These are phyloP conservation scores for Aphaenogaster rudis DNA, from an alignment of 1,140 invertebrate species.

Conservation along the genomic window DNA sequence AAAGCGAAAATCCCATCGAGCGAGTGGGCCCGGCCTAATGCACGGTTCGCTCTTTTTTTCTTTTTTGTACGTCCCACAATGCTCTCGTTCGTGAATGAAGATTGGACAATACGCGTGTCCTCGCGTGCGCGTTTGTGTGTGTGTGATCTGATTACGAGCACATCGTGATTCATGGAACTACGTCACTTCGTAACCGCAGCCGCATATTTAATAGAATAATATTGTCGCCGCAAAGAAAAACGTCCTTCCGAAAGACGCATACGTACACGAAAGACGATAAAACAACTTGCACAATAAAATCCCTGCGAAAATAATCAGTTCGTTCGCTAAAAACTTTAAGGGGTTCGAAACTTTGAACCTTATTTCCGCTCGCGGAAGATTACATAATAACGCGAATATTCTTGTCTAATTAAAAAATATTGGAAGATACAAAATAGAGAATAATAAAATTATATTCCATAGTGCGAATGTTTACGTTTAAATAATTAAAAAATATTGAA, in stretches of 20 bases:
- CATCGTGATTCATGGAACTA: conserved; percentile 52
- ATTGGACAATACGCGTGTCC: conserved; percentile 37
- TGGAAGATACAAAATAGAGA: neutral
- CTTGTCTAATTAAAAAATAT: neutral
- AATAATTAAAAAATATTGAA: neutral
- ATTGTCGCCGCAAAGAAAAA: neutral
- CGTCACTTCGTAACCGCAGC: conserved; percentile 30
- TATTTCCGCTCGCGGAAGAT: neutral
- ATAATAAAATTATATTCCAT: neutral
- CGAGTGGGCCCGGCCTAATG: conserved; percentile 5
- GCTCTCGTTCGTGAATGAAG: conserved; percentile 49
- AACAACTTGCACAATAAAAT: neutral
- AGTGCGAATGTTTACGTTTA: neutral
- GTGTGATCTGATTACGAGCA: conserved; percentile 52
- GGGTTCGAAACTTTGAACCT: neutral
- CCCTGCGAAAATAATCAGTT: neutral
- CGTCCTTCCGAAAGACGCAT: neutral
- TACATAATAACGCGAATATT: neutral
- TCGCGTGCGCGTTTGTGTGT: neutral
- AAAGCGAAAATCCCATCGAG: conserved; percentile 55
- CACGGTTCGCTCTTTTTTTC: neutral
- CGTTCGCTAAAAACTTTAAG: neutral
- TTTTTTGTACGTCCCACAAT: conserved; percentile 46
- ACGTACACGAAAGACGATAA: neutral
- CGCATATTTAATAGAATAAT: conserved; percentile 38